Base-by-base conservation (phyloP, 2,113 vertebrate genomes). In the Melospiza melodia region DNA sequence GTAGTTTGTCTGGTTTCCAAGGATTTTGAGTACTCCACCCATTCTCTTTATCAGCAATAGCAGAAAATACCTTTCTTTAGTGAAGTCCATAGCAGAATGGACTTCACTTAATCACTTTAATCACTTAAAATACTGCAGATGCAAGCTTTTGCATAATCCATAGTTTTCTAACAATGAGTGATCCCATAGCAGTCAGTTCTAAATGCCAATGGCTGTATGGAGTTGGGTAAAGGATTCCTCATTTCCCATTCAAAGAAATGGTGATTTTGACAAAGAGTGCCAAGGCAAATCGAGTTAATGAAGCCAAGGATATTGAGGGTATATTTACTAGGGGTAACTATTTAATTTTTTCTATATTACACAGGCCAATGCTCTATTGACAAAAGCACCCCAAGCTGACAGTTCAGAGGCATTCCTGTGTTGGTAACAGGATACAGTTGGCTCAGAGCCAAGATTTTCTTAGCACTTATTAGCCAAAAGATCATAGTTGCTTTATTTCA, bases 401-500 rank as follows among this genome's bases (percentile, higher is more conserved):
- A 61, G 48, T 78, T 92, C 57, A 81, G 74, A 86, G 51, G 30
- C 61, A 85, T 86, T 95, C 43, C 41, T 88, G 24, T 68, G 66
- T 43, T 88, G 41, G 49, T 93, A 93, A 94, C 72, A 91, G 35
- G 72, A 55, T 59, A 55, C 3, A 11, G 62, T 63, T 90, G 39
- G 88, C 78, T 95, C 5, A 3, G 55, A 94, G 66, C 71, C 89
- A 81, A 90, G 71, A 74, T 85, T 95, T 96, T 93, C 88, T 65
- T 94, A 82, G 86, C 63, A 44, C 19, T 86, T 95, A 52, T 11
- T 88, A 81, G 75, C 79, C 68, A 83, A 77, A 92, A 89, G 48
- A 75, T 84, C 9, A 10, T 23, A 57, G 52, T 80, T 96, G 51
- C 67, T 93, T 94, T 94, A 84, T 92, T 96, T 84, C 48, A 93